Evolutionary conservation across 2,888 invertebrate species (phyloP), one percentile per base, ranked within the genome.

Genomic region (Chironomus riparius): DNA sequence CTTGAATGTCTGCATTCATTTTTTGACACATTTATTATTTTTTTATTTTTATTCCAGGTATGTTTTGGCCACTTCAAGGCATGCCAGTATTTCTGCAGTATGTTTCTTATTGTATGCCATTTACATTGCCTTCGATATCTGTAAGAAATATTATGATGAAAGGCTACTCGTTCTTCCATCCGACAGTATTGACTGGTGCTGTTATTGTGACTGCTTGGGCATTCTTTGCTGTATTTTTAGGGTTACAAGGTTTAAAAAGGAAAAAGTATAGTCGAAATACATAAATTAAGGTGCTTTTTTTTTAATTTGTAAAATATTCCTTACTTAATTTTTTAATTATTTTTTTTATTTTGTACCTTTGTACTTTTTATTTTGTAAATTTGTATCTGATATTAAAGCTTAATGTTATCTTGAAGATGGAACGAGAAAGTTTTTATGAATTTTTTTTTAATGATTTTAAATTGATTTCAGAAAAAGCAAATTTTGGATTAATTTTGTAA

Each of bases 41-140:
- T 12, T 65, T 22, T 24, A 2, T 24, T 21, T 65, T 24, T 2
- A 22, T 24, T 70, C 77, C 73, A 38, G 38, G 38, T 38, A 38
- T 38, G 38, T 38, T 38, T 38, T 38, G 38, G 90, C 90, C 90
- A 0, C 78, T 89, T 76, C 89, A 90, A 82, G 89, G 88, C 5
- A 89, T 92, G 90, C 89, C 91, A 0, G 80, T 82, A 18, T 80
- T 84, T 0, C 82, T 92, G 0, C 86, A 87, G 73, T 86, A 88
- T 79, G 76, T 93, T 50, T 90, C 92, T 4, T 84, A 89, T 71
- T 81, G 85, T 1, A 85, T 94, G 4, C 96, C 96, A 0, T 91
- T 93, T 81, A 96, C 95, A 0, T 84, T 93, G 73, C 90, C 94
- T 0, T 89, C 92, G 0, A 88, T 89, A 78, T 90, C 94, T 0